Evolutionary conservation across 1,140 invertebrate genomes (phyloP).

Genomic region (Drosophila tristis): DNA sequence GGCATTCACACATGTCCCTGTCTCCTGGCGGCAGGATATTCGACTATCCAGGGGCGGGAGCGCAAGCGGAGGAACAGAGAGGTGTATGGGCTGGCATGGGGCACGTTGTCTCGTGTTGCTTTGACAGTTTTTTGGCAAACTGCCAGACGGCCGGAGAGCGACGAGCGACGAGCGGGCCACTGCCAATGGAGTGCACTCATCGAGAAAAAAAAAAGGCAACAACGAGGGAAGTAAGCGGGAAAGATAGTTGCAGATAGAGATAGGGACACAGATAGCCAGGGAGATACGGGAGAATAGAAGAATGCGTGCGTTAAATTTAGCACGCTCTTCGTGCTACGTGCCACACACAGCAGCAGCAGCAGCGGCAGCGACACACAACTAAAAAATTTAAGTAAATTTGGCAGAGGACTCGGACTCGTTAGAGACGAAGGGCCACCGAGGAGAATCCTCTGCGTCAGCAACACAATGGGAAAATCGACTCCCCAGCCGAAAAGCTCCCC

Average conservation of each 20-base stretch:
- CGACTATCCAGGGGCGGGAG: constrained; percentile 24
- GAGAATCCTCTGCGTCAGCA: too few relatives aligned
- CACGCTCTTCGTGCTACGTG: constrained; percentile 68
- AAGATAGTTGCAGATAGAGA: background rate
- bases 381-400: constrained; percentile 82
- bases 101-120: constrained; percentile 67
- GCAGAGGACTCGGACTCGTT: constrained; percentile 25
- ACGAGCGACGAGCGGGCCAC: constrained; percentile 40
- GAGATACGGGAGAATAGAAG: constrained; percentile 31
- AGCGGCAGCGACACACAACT: constrained; percentile 43
- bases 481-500: constrained; percentile 1
- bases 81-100: background rate
- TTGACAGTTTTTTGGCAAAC: constrained; percentile 79
- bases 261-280: constrained; percentile 4
- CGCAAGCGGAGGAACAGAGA: background rate
- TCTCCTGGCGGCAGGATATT: constrained; percentile 31
- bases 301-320: constrained; percentile 79
- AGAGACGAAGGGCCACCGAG: too few relatives aligned
- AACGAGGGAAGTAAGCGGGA: background rate
- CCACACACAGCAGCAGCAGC: too few relatives aligned
- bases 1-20: constrained; percentile 63
- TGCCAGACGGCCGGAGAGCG: constrained; percentile 47
- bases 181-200: constrained; percentile 54
- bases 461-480: background rate
- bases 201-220: constrained; percentile 31